Conservation (phyloP, 2,888 invertebrate species). For the Hesperia comma region DNA sequence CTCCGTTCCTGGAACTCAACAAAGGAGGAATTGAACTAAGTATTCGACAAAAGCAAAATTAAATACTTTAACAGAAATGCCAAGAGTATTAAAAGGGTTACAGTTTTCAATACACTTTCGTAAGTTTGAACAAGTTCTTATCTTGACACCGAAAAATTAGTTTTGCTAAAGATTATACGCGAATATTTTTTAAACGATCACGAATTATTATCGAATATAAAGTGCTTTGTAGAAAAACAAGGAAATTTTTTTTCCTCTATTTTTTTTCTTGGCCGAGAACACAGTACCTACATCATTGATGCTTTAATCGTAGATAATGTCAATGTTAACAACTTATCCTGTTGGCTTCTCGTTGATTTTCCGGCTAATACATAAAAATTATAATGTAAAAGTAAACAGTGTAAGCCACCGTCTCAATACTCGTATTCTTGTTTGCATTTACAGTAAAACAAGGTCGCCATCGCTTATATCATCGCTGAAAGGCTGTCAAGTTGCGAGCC, state of each 20-base stretch:
- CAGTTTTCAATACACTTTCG: background rate
- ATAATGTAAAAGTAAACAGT: background rate
- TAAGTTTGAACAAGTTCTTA: background rate
- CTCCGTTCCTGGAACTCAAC: constrained; percentile 4
- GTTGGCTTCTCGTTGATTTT: too few species aligned
- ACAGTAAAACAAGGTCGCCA: constrained; percentile 4
- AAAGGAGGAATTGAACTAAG: constrained; percentile 3
- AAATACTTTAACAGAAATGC: background rate
- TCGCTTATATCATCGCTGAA: constrained; percentile 13
- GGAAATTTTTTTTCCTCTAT: too few species aligned
- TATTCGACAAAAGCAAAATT: constrained; percentile 6
- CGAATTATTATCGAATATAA: too few species aligned
- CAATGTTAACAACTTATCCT: too few species aligned
- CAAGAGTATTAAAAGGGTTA: background rate
- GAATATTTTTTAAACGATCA: too few species aligned
- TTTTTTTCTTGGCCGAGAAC: too few species aligned
- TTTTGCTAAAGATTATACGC: too few species aligned
- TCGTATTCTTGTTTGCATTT: constrained; percentile 3
- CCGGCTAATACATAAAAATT: background rate
- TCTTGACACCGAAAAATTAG: too few species aligned
- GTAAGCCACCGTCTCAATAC: constrained; percentile 9
- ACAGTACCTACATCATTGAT: too few species aligned
- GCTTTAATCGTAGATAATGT: too few species aligned
- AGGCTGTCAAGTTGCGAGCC: constrained; percentile 23
- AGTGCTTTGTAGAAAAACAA: too few species aligned